A percentile compares a stretch with the other conserved stretches of the same genome.
phyloP scores from a whole-genome alignment of 2,113 vertebrate genomes.

The Amblyornis subalaris region DNA sequence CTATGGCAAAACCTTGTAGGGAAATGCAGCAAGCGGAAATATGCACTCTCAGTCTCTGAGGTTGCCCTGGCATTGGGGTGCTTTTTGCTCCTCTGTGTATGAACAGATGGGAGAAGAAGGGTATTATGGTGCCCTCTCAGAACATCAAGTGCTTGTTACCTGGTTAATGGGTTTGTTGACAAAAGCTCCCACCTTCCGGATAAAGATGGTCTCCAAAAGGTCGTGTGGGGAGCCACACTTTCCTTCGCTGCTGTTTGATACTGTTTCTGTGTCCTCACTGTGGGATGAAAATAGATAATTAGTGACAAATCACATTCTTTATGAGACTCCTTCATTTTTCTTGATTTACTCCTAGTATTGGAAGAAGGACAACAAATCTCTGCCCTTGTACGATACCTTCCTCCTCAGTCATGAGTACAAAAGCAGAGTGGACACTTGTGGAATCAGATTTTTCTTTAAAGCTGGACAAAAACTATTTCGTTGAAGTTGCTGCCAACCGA shows the following conservation, averaged over 20 bases:
- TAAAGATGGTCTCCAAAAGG: conserved; percentile 83
- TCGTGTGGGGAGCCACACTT: conserved; percentile 80
- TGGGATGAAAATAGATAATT: background rate
- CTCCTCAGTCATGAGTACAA: background rate
- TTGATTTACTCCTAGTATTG: background rate
- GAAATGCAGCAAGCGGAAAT: background rate
- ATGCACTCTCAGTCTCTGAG: background rate
- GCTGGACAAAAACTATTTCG: background rate
- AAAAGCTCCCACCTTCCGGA: conserved; percentile 93
- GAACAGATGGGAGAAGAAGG: background rate
- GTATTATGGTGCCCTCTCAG: background rate
- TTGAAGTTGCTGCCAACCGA: background rate
- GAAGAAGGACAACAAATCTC: background rate
- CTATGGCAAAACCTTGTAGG: background rate
- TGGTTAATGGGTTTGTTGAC: conserved; percentile 92
- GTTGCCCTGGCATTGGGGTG: background rate
- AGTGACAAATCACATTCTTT: background rate
- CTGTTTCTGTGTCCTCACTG: conserved; percentile 82
- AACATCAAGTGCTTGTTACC: conserved; percentile 68
- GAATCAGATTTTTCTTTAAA: background rate
- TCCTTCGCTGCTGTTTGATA: conserved; percentile 80
- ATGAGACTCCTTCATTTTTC: background rate
- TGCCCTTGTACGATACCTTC: background rate
- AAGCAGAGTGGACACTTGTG: background rate
- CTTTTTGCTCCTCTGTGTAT: background rate